These are phyloP conservation scores for Archocentrus centrarchus DNA, from an alignment of 2,113 vertebrate genomes.

Conservation along the genomic window DNA sequence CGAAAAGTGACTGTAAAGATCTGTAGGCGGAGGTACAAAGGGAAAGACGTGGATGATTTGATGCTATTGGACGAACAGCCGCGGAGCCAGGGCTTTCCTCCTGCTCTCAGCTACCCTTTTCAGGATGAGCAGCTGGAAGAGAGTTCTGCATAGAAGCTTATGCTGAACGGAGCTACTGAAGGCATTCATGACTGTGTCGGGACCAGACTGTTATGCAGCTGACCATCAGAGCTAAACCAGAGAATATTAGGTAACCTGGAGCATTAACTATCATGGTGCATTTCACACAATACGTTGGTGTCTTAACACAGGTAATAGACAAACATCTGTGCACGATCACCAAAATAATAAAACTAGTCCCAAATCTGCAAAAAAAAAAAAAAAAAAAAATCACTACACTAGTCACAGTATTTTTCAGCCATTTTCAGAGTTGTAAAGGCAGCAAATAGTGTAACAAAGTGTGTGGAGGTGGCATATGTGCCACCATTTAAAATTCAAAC, in stretches of 20 bases:
- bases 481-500: not conserved
- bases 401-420: not conserved
- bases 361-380: slow-evolving; percentile 7
- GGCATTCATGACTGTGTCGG: not conserved
- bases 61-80: slow-evolving; percentile 92
- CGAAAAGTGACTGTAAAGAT: slow-evolving; percentile 94
- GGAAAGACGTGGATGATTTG: slow-evolving; percentile 93
- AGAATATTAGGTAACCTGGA: not conserved
- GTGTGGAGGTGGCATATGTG: not conserved
- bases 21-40: slow-evolving; percentile 90
- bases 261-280: not conserved
- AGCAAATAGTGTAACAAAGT: not conserved
- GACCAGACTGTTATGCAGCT: slow-evolving; percentile 33
- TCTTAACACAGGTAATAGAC: not conserved
- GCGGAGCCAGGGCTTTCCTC: slow-evolving; percentile 89
- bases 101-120: slow-evolving; percentile 92
- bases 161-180: slow-evolving; percentile 16
- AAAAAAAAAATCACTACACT: not conserved
- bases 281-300: not conserved
- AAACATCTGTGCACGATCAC: not conserved
- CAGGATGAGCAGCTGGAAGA: slow-evolving; percentile 62
- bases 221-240: slow-evolving; percentile 3
- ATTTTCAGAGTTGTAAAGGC: not conserved
- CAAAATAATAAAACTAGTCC: not conserved
- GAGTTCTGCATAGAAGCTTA: slow-evolving; percentile 23